phyloP scores from a whole-genome alignment of 2,888 invertebrate genomes.

The Phasia obesa region DNA sequence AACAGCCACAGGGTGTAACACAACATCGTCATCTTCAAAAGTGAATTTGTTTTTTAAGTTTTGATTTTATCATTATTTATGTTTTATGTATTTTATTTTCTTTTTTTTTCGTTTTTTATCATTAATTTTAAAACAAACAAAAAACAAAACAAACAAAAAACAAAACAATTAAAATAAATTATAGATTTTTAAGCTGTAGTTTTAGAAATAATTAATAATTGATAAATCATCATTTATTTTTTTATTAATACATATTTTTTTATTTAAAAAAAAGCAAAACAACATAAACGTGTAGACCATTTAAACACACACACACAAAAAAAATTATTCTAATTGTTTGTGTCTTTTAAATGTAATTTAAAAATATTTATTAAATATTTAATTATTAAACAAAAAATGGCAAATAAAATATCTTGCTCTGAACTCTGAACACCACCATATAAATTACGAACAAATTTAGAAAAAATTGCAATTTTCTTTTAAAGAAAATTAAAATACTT shows the following conservation, averaged over 20 bases:
- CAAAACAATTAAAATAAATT: conserved; percentile 24
- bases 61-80: conserved; percentile 53
- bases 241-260: not conserved
- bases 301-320: conserved; percentile 10
- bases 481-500: conserved; percentile 45
- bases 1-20: conserved; percentile 31
- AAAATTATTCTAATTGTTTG: conserved; percentile 21
- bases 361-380: conserved; percentile 56
- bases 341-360: conserved; percentile 62
- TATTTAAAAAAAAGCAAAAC: conserved; percentile 35
- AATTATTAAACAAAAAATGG: conserved; percentile 50
- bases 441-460: conserved; percentile 14
- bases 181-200: conserved; percentile 43
- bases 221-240: conserved; percentile 46
- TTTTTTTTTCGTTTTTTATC: conserved; percentile 59
- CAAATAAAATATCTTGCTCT: conserved; percentile 60
- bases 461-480: conserved; percentile 42
- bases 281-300: conserved; percentile 42
- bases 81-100: conserved; percentile 59
- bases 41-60: conserved; percentile 68
- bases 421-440: not conserved
- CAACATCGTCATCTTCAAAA: conserved; percentile 56
- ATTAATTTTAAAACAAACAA: conserved; percentile 46
- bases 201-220: conserved; percentile 40
- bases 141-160: conserved; percentile 19